These are phyloP conservation scores for Lapara coniferarum DNA, from an alignment of 2,888 invertebrate genomes.

Conservation along the genomic window DNA sequence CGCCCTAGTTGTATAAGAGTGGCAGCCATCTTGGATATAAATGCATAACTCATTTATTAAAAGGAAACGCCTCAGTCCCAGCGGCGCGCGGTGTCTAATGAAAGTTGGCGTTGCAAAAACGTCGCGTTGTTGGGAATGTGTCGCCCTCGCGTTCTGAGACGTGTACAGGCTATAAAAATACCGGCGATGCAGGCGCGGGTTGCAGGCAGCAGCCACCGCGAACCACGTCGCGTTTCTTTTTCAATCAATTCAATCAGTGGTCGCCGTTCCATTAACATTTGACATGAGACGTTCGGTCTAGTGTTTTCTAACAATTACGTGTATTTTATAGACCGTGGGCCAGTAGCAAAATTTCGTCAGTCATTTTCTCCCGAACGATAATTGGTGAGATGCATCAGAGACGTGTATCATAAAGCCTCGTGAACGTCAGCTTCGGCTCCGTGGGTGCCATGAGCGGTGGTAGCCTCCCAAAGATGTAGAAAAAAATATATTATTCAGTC, in stretches of 20 bases:
- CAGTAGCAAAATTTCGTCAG: no score
- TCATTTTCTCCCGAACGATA: no score
- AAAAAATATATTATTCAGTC: no score
- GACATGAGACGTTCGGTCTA: conserved; percentile 57
- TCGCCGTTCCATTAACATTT: conserved; percentile 70
- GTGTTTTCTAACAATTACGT: background rate
- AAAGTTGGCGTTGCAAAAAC: conserved; percentile 80
- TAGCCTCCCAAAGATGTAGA: no score
- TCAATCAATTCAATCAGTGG: conserved; percentile 80
- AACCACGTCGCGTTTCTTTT: conserved; percentile 73
- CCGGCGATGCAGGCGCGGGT: conserved; percentile 61
- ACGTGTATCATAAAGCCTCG: no score
- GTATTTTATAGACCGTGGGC: no score
- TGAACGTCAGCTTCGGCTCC: no score
- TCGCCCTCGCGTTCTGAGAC: conserved; percentile 78
- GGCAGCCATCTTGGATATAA: conserved; percentile 76
- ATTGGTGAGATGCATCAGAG: no score
- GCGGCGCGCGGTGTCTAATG: conserved; percentile 77
- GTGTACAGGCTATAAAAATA: conserved; percentile 81
- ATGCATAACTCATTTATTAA: conserved; percentile 81
- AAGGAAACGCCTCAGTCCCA: conserved; percentile 73
- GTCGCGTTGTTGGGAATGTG: conserved; percentile 78
- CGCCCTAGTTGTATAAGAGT: conserved; percentile 62
- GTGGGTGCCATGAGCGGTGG: no score
- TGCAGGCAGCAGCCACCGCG: conserved; percentile 38